Evolutionary conservation across 2,888 invertebrate species (phyloP).

Genomic region (Phortica okadai): DNA sequence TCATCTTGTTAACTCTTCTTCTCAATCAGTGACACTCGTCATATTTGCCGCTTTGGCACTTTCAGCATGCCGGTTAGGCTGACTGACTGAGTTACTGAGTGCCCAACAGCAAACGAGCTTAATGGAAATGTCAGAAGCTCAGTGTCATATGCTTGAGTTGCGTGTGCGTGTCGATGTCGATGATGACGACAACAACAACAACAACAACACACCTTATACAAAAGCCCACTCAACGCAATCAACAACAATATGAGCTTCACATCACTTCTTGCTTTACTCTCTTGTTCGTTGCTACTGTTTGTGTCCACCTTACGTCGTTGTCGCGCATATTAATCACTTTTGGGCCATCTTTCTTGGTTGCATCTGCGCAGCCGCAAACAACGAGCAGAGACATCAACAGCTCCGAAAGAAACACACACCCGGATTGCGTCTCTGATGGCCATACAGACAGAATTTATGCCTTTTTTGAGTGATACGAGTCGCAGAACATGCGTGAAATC

Average conservation of each 20-base stretch:
- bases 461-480: constrained; percentile 63
- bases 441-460: constrained; percentile 24
- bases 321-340: constrained; percentile 67
- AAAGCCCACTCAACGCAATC: constrained; percentile 37
- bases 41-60: constrained; percentile 48
- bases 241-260: constrained; percentile 10
- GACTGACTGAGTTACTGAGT: constrained; percentile 43
- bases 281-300: constrained; percentile 10
- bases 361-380: constrained; percentile 37
- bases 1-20: constrained; percentile 42
- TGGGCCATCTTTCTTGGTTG: constrained; percentile 32
- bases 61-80: constrained; percentile 40
- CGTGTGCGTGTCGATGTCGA: constrained; percentile 52
- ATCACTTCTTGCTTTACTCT: constrained; percentile 1
- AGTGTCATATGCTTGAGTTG: constrained; percentile 64
- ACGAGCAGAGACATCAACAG: constrained; percentile 10
- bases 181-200: background rate
- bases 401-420: background rate
- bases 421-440: constrained; percentile 13
- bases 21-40: constrained; percentile 39
- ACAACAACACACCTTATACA: constrained; percentile 6
- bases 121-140: constrained; percentile 73
- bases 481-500: constrained; percentile 65
- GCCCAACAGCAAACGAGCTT: constrained; percentile 51
- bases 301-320: constrained; percentile 42